phyloP scores from a whole-genome alignment of 2,797 vertebrate genomes.

The Gouania willdenowi region DNA sequence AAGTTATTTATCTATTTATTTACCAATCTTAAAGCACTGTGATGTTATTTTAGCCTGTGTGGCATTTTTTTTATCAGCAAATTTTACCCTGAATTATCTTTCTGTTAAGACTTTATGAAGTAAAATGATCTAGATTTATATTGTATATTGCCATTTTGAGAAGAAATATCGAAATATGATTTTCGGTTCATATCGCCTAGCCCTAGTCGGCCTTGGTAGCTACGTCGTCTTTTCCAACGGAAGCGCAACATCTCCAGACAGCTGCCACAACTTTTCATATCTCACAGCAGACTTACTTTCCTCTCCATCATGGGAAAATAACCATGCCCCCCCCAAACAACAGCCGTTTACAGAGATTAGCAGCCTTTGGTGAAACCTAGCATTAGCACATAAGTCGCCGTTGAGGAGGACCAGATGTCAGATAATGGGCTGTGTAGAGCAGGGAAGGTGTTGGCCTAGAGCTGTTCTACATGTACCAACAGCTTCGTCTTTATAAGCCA shows the following conservation, averaged over 20 bases:
- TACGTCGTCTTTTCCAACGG: no score
- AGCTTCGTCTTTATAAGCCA: constrained; percentile 57
- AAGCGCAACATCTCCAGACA: constrained; percentile 7
- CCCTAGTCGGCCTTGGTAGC: no score
- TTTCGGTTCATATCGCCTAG: no score
- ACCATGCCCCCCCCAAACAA: constrained; percentile 52
- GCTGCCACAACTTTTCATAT: background rate
- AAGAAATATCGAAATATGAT: no score
- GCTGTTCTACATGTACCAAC: constrained; percentile 64
- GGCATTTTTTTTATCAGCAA: no score
- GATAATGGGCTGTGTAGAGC: constrained; percentile 61
- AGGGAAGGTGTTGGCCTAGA: constrained; percentile 61
- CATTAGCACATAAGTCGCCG: constrained; percentile 63
- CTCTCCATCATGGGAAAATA: constrained; percentile 44
- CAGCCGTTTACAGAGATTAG: constrained; percentile 65
- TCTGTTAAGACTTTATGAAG: no score
- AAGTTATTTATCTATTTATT: no score
- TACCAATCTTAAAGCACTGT: no score
- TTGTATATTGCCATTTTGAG: no score
- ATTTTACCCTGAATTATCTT: no score
- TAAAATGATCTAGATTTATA: no score
- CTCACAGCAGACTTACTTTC: background rate
- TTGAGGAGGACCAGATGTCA: constrained; percentile 68
- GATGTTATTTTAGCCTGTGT: no score
- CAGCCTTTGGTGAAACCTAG: constrained; percentile 64